Evolutionary conservation across 2,113 vertebrate genomes (phyloP), one percentile per base, ranked within the genome.

Genomic region (Mustelus asterias): DNA sequence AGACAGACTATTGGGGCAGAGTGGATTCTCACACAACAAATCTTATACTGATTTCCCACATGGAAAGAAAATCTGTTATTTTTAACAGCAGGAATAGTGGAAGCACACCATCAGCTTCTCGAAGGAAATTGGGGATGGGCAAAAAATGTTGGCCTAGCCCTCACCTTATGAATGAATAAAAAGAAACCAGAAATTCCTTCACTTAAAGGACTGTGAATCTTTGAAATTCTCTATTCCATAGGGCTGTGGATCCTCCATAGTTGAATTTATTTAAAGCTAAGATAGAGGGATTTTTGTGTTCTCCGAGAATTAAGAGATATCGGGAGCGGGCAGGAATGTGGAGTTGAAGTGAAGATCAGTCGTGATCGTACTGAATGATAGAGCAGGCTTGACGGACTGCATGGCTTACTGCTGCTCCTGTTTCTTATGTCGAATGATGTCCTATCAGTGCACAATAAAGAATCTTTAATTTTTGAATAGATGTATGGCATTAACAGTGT

Each of bases 401-500:
- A 33, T 76, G 29, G 26, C 3, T 9, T 72, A 26, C 70, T 72
- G 22, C 70, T 76, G 72, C 29, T 76, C 26, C 29, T 76, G 33
- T 33, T 76, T 76, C 72, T 76, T 76, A 76, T 33, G 72, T 76
- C 1, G 2, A 11, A 33, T 76, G 89, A 93, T 65, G 89, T 93
- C 60, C 58, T 37, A 65, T 93, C 80, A 83, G 16, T 65, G 33
- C 8, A 93, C n/a, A 20, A 37, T 93, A 65, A 92, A 63, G n/a
- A 65, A 90, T 93, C 33, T 41, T 20, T n/a, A 93, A 93, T 93
- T 93, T 65, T 37, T 93, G 89, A n/a, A 93, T 7, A 37, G 89
- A 93, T 65, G 33, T 93, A 65, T 65, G 33, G 18, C 60, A 93
- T 93, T 63, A 37, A 92, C 58, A 92, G 10, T 63, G 89, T 92